Base-by-base conservation (phyloP, 2,797 vertebrate species). In the Oophaga sylvatica region DNA sequence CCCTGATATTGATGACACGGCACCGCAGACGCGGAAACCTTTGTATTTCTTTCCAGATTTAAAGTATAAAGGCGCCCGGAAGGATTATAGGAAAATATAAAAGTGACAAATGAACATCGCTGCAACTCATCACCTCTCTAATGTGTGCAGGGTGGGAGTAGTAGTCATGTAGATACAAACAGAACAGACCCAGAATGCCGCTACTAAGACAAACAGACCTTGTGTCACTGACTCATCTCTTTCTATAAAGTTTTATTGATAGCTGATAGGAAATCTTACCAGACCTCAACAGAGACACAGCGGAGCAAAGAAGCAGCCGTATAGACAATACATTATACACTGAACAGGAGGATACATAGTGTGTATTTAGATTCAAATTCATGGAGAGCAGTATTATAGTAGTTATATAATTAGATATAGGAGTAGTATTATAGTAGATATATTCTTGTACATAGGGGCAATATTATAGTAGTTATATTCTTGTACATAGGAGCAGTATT, bases 51-150 rank as follows among this genome's bases (percentile, higher is more conserved):
- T 19, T 35, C 48, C 81, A 83, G 53, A 53, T 71, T 41, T 9
- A 56, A 57, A 35, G 29, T 17, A 57, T n/a, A 41, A 73, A 56
- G 68, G 56, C 53, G 81, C 53, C 81, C 65, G 53, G 65, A 57
- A 31, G 81, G 81, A 83, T 75, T 83, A 83, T 57, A n/a, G 68
- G 70, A 73, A 56, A 83, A 45, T 26, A 83, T 73, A 83, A 83
- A 73, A 75, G 48, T 83, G 81, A 83, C 81, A 83, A 73, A 71
- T 83, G 56, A 80, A 80, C 70, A 87, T 87, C 15, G 31, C 67
- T 87, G 67, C 45, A 29, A 60, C 63, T 87, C 85, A 87, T 81
- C 85, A 81, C 85, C 77, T 73, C 9, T 3, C 57, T 41, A 70
- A 57, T 5, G 63, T 68, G 59, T 20, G 26, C 45, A 68, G 84